Evolutionary conservation across 2,797 vertebrate species (phyloP).

Genomic region (Dendrocincla tyrannina): DNA sequence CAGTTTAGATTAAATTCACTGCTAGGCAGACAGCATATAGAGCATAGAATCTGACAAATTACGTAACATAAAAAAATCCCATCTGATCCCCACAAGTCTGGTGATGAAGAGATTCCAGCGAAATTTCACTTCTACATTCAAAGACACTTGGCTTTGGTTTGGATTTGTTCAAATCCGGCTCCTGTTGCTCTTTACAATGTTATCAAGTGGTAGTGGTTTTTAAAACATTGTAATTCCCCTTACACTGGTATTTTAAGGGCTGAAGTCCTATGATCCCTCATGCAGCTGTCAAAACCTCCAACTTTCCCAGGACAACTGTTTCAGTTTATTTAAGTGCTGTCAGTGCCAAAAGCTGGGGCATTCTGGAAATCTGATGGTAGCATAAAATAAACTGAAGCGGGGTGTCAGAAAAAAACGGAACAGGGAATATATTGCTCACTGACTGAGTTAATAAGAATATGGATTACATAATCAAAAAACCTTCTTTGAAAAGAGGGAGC

Average conservation of each 20-base stretch:
- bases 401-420: conserved; percentile 11
- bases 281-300: conserved; percentile 67
- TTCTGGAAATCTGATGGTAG: conserved; percentile 52
- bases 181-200: not conserved
- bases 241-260: conserved; percentile 24
- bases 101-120: not conserved
- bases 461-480: not conserved
- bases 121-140: not conserved
- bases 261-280: conserved; percentile 42
- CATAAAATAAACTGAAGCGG: conserved; percentile 42
- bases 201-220: conserved; percentile 12
- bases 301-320: conserved; percentile 64
- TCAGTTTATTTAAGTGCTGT: conserved; percentile 54
- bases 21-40: not conserved
- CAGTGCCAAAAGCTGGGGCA: conserved; percentile 53
- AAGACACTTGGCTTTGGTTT: not conserved
- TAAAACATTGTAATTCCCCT: conserved; percentile 39
- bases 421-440: conserved; percentile 22
- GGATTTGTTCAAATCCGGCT: not conserved
- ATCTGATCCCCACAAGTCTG: not conserved
- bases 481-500: not conserved
- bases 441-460: conserved; percentile 8
- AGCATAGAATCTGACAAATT: not conserved
- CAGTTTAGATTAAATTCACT: not conserved
- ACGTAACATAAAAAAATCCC: not conserved